A percentile compares a stretch with the other conserved stretches of the same genome.
These are phyloP conservation scores for Tetranychus piercei DNA, from an alignment of 2,888 invertebrate species.

Conservation along the genomic window DNA sequence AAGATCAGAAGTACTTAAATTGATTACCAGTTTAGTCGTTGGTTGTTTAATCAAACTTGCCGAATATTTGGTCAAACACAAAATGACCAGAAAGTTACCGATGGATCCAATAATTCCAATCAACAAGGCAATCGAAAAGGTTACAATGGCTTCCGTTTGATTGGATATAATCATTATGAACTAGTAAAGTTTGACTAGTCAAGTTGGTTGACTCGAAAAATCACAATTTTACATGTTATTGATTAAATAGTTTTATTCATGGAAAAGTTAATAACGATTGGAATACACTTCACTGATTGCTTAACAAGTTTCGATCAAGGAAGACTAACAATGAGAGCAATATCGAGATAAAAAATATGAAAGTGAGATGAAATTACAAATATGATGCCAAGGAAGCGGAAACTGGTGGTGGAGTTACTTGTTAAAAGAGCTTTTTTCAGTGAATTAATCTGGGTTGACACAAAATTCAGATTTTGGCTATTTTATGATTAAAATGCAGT, in stretches of 20 bases:
- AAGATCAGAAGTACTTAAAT: conserved; percentile 70
- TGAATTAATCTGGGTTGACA: background rate
- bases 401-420: background rate
- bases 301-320: too few species aligned
- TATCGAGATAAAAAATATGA: background rate
- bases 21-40: conserved; percentile 75
- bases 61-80: conserved; percentile 44
- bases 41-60: conserved; percentile 44
- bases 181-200: background rate
- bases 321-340: too few species aligned
- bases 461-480: too few species aligned
- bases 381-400: background rate
- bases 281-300: too few species aligned
- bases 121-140: background rate
- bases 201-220: too few species aligned
- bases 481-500: too few species aligned
- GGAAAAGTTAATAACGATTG: too few species aligned
- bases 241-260: background rate
- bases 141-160: background rate
- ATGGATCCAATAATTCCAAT: background rate
- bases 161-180: background rate
- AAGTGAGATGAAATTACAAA: background rate
- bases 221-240: background rate
- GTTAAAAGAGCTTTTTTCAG: background rate
- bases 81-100: conserved; percentile 28